A percentile compares a stretch with the other conserved stretches of the same genome.
phyloP scores from a whole-genome alignment of 2,797 vertebrate genomes.

The Sciaenops ocellatus region DNA sequence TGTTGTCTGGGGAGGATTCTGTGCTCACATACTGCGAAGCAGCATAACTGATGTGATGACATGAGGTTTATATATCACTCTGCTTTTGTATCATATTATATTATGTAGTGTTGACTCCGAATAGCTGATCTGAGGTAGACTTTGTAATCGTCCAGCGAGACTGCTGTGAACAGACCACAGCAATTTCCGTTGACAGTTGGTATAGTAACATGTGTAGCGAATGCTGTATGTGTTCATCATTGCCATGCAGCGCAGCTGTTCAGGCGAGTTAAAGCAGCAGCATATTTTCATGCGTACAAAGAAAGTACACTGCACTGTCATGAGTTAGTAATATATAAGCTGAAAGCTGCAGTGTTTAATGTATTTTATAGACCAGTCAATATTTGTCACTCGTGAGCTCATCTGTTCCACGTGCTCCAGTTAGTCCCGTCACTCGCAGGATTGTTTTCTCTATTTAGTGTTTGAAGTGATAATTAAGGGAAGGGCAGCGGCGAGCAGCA shows the following conservation, averaged over 20 bases:
- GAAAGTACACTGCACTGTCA: not conserved
- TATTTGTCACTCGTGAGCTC: conserved; percentile 2
- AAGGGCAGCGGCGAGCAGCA: conserved; percentile 17
- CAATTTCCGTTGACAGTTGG: conserved; percentile 58
- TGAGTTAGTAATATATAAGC: not conserved
- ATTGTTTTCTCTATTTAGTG: conserved; percentile 11
- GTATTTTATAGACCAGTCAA: conserved; percentile 27
- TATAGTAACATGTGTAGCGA: conserved; percentile 55
- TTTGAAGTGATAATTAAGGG: conserved; percentile 57
- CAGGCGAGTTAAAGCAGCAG: not conserved
- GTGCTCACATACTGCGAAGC: too few species aligned
- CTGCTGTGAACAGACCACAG: conserved; percentile 54
- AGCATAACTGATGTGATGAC: not conserved
- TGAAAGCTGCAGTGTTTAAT: not conserved
- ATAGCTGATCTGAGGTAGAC: conserved; percentile 33
- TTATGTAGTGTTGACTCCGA: not conserved
- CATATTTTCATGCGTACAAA: not conserved
- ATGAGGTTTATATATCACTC: not conserved
- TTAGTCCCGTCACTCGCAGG: conserved; percentile 39
- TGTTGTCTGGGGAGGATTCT: not conserved
- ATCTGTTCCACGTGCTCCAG: conserved; percentile 47
- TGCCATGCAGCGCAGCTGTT: conserved; percentile 52
- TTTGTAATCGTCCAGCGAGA: conserved; percentile 8
- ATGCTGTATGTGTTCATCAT: conserved; percentile 44
- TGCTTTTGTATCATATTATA: not conserved